A percentile compares a stretch with the other conserved stretches of the same genome.
phyloP scores from a whole-genome alignment of 1,140 invertebrate species.

The Brachionus manjavacas region DNA sequence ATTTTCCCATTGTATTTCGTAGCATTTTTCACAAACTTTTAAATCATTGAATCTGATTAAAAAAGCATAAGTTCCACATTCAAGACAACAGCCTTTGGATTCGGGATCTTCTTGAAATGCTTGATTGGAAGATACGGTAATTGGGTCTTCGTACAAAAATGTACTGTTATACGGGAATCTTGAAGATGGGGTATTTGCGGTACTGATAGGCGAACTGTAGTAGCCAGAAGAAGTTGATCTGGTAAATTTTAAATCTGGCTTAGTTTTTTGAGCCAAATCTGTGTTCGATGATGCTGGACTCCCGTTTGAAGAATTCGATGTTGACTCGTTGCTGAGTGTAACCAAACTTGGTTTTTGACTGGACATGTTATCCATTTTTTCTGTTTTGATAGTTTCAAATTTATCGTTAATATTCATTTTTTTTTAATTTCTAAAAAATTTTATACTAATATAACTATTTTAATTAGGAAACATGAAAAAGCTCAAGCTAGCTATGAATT shows the following conservation, averaged over 20 bases:
- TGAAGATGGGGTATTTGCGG: not conserved
- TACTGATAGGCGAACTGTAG: not conserved
- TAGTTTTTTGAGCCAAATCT: not conserved
- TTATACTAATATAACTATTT: not conserved
- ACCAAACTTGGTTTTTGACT: constrained; percentile 11
- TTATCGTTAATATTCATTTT: constrained; percentile 27
- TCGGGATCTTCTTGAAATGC: not conserved
- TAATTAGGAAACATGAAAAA: not conserved
- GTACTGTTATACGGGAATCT: not conserved
- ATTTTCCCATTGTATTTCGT: constrained; percentile 36
- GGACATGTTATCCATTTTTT: not conserved
- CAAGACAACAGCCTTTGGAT: constrained; percentile 28
- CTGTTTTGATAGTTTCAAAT: not conserved
- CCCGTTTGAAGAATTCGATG: not conserved
- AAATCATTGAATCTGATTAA: constrained; percentile 23
- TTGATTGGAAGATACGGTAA: not conserved
- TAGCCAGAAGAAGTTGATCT: not conserved
- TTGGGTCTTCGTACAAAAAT: not conserved
- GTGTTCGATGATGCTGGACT: not conserved
- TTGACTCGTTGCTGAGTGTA: not conserved
- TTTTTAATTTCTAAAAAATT: not conserved
- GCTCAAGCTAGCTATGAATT: not conserved
- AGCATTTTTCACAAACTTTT: constrained; percentile 9
- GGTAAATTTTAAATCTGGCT: not conserved
- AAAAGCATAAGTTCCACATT: constrained; percentile 28